Percentiles rank a stretch among this genome's conserved stretches.
Evolutionary conservation across 1,140 invertebrate genomes (phyloP).

Genomic region (Lepidurus arcticus): DNA sequence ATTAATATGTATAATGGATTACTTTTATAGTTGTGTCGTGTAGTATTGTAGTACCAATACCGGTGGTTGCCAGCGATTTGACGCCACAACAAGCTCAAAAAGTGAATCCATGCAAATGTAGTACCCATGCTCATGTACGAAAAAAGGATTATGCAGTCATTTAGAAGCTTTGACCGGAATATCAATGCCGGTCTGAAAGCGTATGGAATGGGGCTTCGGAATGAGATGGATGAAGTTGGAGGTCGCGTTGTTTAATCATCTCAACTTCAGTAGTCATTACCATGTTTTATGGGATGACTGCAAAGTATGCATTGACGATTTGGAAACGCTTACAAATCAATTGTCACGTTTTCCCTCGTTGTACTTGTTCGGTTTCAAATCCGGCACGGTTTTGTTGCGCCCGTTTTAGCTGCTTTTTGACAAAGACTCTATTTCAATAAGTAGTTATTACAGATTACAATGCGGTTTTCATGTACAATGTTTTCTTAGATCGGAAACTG

Average conservation of each 20-base stretch:
- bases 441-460: not conserved
- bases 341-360: slow-evolving; percentile 83
- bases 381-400: slow-evolving; percentile 91
- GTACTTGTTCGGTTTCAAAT: slow-evolving; percentile 80
- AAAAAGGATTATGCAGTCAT: no score
- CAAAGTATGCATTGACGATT: slow-evolving; percentile 62
- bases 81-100: no score
- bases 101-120: no score
- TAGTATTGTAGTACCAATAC: no score
- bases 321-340: slow-evolving; percentile 76
- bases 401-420: slow-evolving; percentile 76
- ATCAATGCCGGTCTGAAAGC: not conserved
- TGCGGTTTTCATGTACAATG: no score
- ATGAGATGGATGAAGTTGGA: not conserved
- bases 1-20: no score
- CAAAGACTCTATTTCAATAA: slow-evolving; percentile 44
- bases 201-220: not conserved
- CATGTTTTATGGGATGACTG: slow-evolving; percentile 76
- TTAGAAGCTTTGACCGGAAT: not conserved
- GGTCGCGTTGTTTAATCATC: not conserved
- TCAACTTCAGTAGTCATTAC: slow-evolving; percentile 76
- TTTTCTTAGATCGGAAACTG: no score
- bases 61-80: no score
- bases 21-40: no score
- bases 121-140: no score